Evolutionary conservation across 2,113 vertebrate genomes (phyloP).

Genomic region (Acrocephalus kingi): DNA sequence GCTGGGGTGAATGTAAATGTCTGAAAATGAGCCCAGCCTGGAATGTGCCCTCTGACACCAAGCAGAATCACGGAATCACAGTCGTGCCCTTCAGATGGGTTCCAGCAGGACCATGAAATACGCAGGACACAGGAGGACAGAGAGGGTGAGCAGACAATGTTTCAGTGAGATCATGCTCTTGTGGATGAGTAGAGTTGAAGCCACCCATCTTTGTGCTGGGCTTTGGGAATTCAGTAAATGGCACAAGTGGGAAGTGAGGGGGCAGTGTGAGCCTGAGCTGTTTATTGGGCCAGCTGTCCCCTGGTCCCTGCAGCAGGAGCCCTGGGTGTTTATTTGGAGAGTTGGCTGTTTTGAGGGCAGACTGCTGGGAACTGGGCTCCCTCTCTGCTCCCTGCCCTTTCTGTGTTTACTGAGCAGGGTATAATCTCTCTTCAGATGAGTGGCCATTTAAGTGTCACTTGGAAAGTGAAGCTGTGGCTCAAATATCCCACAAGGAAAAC

Average conservation of each 20-base stretch:
- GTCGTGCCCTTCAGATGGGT: neutral
- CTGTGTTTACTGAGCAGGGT: neutral
- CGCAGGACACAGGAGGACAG: neutral
- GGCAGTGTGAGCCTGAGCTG: neutral
- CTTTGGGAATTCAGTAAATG: neutral
- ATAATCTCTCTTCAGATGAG: neutral
- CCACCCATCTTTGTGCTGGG: neutral
- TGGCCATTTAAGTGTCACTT: neutral
- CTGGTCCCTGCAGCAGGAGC: neutral
- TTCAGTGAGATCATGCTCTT: neutral
- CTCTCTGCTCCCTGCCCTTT: neutral
- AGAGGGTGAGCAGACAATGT: neutral
- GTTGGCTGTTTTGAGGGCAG: neutral
- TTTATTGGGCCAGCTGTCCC: neutral
- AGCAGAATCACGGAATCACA: neutral
- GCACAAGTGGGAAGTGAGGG: neutral
- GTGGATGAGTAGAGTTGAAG: neutral
- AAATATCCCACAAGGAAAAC: neutral
- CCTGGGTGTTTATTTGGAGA: constrained; percentile 13
- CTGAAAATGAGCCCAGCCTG: constrained; percentile 19
- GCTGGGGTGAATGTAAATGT: neutral
- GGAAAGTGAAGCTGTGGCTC: neutral
- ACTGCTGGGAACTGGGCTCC: neutral
- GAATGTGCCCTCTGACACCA: constrained; percentile 61
- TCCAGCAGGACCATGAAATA: neutral